A percentile compares a stretch with the other conserved stretches of the same genome.
These are phyloP conservation scores for Heteractis magnifica DNA, from an alignment of 92 coral and sea anemone genomes.

Conservation along the genomic window DNA sequence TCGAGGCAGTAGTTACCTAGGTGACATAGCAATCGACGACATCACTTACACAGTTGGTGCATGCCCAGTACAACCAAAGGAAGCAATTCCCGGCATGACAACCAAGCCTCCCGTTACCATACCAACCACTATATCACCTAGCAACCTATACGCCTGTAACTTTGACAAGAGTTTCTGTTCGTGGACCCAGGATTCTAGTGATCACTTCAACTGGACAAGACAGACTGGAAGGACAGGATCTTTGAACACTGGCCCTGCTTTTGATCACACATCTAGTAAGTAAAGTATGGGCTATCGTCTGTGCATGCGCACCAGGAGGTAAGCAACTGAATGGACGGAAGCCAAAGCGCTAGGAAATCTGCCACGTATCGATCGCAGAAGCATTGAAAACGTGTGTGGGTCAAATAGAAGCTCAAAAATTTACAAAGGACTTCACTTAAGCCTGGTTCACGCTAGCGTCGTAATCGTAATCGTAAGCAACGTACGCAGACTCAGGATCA, in stretches of 20 bases:
- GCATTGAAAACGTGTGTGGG: no score
- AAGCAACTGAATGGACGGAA: no score
- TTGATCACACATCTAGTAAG: constrained; percentile 68
- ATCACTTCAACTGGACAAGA: constrained; percentile 86
- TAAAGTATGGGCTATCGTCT: background rate
- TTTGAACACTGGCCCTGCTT: constrained; percentile 68
- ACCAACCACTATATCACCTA: constrained; percentile 56
- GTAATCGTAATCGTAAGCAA: no score
- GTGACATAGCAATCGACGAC: constrained; percentile 93
- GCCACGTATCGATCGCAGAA: no score
- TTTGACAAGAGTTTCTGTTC: constrained; percentile 78
- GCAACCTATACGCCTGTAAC: constrained; percentile 66
- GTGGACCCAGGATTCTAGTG: constrained; percentile 79
- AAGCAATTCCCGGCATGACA: constrained; percentile 70
- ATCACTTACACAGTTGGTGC: constrained; percentile 79
- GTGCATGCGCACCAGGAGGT: no score
- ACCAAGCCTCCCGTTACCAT: constrained; percentile 52
- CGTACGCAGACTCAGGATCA: no score
- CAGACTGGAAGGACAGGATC: constrained; percentile 53
- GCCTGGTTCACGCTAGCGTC: no score
- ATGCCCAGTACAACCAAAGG: constrained; percentile 70
- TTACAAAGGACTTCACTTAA: no score
- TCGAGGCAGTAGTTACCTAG: constrained; percentile 66
- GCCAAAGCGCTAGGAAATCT: no score
- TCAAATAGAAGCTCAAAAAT: no score